Base-by-base conservation (phyloP, 1,140 invertebrate species). In the Hydropsyche tenuis region DNA sequence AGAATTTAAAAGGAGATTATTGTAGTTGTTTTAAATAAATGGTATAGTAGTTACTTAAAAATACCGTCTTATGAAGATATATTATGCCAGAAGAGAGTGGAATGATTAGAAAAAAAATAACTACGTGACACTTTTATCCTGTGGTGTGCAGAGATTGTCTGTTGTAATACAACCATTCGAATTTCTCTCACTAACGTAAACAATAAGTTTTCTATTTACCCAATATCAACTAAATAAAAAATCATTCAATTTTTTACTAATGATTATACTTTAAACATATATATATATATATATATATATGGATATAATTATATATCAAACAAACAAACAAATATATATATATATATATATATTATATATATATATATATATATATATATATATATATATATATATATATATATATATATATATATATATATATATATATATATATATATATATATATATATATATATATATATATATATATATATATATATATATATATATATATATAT, bases 1-100 rank as follows among this genome's bases (percentile, higher is more conserved):
- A 77, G 76, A 73, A 77, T 77, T 77, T 75, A 70, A 77, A 62
- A 66, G 71, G 66, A 74, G 64, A 76, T 74, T 77, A 77, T 74
- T 74, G 76, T 77, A 77, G 76, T 71, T 77, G 76, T 77, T 77
- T 77, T 77, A 75, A 77, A 69, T 77, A 77, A 77, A 77, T 77
- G 76, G 76, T 77, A 75, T 71, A 70, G 76, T 77, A 77, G 76
- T 71, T 77, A 73, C 71, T 73, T 77, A 77, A 76, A 75, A 64
- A 75, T 75, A 77, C 76, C 76, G 72, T 77, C 76, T 77, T 77
- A 77, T 77, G 76, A 77, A 69, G 66, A 72, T 72, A 48, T 73
- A 69, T 65, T 71, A 72, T 68, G 75, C 56, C 68, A 48, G 64
- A n/a, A n/a, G n/a, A 56, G 66, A 72, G 69, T 23, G 30, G 37